Conservation (phyloP, 2,113 vertebrate species). For the Callospermophilus lateralis region DNA sequence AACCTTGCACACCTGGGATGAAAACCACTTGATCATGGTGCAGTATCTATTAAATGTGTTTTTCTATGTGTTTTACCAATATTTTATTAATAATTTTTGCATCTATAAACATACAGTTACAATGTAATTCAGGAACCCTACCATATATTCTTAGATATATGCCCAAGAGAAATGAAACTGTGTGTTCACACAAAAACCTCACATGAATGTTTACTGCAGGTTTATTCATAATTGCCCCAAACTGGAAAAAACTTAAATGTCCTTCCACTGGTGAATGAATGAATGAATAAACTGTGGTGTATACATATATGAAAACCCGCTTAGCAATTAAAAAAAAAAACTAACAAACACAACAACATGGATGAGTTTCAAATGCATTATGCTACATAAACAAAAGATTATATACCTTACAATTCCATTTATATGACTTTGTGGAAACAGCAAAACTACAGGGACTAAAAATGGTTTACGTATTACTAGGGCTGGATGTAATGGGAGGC, state of each 20-base stretch:
- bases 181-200: background rate
- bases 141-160: background rate
- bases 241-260: background rate
- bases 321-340: background rate
- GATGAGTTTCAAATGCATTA: background rate
- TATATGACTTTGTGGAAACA: background rate
- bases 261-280: background rate
- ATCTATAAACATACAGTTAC: background rate
- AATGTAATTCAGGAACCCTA: background rate
- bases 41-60: too few relatives aligned
- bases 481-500: background rate
- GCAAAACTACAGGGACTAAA: background rate
- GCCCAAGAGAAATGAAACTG: background rate
- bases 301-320: background rate
- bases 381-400: background rate
- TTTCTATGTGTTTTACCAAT: too few relatives aligned
- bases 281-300: background rate
- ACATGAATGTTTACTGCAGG: background rate
- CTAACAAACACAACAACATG: background rate
- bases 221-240: constrained; percentile 14
- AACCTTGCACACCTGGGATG: too few relatives aligned
- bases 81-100: too few relatives aligned
- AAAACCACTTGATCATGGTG: too few relatives aligned
- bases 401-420: background rate
- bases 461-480: background rate